These are phyloP conservation scores for Sphaeramia orbicularis DNA, from an alignment of 2,797 vertebrate genomes.

Conservation along the genomic window DNA sequence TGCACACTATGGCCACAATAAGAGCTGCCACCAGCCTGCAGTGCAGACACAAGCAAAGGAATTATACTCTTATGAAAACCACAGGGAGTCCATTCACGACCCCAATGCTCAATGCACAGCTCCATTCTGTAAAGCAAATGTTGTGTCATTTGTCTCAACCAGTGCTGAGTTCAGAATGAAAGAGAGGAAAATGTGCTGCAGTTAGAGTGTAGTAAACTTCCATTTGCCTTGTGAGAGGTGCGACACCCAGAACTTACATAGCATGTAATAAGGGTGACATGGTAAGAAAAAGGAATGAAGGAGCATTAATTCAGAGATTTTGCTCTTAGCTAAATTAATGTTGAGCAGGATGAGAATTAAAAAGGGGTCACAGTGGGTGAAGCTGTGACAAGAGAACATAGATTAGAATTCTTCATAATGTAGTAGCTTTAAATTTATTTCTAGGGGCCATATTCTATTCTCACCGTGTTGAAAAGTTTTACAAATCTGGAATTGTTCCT, in stretches of 20 bases:
- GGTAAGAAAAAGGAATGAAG: conserved; percentile 57
- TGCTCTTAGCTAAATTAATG: conserved; percentile 76
- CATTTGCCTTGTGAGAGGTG: conserved; percentile 61
- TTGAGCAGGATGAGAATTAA: conserved; percentile 74
- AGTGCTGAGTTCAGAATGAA: conserved; percentile 51
- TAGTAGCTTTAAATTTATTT: conserved; percentile 71
- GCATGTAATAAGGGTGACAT: conserved; percentile 74
- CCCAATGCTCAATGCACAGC: conserved; percentile 58
- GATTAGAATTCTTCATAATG: conserved; percentile 71
- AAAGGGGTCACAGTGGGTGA: conserved; percentile 75
- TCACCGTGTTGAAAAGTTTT: conserved; percentile 67
- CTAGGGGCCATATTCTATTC: conserved; percentile 64
- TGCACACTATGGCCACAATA: conserved; percentile 70
- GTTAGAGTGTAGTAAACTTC: conserved; percentile 56
- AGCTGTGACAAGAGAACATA: conserved; percentile 72
- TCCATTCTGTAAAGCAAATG: conserved; percentile 58
- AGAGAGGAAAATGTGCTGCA: conserved; percentile 56
- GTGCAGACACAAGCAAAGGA: conserved; percentile 73
- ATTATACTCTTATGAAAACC: conserved; percentile 77
- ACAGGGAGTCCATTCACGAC: conserved; percentile 66
- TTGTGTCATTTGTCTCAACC: conserved; percentile 64
- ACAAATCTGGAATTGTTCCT: conserved; percentile 73
- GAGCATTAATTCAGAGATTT: conserved; percentile 74
- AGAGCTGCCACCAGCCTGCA: conserved; percentile 70
- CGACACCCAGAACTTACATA: conserved; percentile 55